Conservation (phyloP, 2,113 vertebrate genomes). For the Macaca fascicularis region DNA sequence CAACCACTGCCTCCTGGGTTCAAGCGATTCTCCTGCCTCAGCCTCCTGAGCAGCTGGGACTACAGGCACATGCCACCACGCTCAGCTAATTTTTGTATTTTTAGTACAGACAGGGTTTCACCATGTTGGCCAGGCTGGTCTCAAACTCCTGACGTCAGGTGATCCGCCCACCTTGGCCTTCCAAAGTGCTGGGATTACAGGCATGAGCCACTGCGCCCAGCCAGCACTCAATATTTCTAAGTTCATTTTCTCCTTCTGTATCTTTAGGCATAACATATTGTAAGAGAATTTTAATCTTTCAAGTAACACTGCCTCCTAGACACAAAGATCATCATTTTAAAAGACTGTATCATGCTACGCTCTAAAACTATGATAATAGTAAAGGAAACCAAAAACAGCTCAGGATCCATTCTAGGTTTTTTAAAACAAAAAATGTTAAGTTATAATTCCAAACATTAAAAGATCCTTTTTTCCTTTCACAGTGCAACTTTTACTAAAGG, state of each 20-base stretch:
- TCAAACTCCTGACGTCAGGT: background rate
- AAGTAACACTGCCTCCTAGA: background rate
- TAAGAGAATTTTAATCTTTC: background rate
- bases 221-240: background rate
- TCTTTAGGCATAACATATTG: background rate
- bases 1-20: background rate
- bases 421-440: background rate
- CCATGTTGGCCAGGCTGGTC: background rate
- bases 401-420: background rate
- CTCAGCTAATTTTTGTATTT: background rate
- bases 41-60: background rate
- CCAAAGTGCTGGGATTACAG: background rate
- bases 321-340: conserved; percentile 14
- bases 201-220: background rate
- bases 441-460: background rate
- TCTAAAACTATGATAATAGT: background rate
- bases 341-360: background rate
- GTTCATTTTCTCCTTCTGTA: background rate
- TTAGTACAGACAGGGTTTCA: background rate
- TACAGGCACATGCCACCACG: background rate
- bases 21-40: background rate
- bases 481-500: background rate
- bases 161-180: background rate
- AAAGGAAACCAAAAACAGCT: background rate
- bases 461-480: background rate